Conservation (phyloP, 2,888 invertebrate species). For the Drosophila longiperda region DNA sequence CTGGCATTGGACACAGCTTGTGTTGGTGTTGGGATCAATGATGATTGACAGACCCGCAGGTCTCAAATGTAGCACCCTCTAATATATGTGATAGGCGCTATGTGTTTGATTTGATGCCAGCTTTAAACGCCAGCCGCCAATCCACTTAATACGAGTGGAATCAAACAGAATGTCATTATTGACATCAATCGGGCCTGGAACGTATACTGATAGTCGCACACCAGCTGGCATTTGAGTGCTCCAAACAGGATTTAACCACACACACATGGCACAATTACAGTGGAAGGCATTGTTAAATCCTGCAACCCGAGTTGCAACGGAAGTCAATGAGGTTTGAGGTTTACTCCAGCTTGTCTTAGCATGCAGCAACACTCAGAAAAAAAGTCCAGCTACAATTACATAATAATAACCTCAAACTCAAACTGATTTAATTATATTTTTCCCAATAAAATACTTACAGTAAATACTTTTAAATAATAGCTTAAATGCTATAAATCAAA, state of each 20-base stretch:
- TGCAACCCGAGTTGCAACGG: slow-evolving; percentile 34
- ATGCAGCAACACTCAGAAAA: background rate
- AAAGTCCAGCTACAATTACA: background rate
- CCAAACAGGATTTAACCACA: slow-evolving; percentile 32
- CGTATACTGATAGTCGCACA: slow-evolving; percentile 36
- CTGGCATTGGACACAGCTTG: slow-evolving; percentile 1
- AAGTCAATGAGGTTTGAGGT: slow-evolving; percentile 55
- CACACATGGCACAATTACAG: background rate
- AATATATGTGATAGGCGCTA: slow-evolving; percentile 18
- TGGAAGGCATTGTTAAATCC: slow-evolving; percentile 19
- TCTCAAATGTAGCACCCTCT: slow-evolving; percentile 1
- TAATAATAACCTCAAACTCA: background rate
- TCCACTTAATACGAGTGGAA: slow-evolving; percentile 49
- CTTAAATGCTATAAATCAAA: background rate
- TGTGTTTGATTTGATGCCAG: slow-evolving; percentile 68
- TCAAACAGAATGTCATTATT: slow-evolving; percentile 38
- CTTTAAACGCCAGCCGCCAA: slow-evolving; percentile 50
- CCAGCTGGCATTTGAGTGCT: slow-evolving; percentile 48
- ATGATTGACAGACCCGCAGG: slow-evolving; percentile 36
- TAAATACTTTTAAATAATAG: background rate
- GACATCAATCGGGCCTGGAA: slow-evolving; percentile 33
- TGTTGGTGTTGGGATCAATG: background rate
- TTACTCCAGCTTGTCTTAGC: slow-evolving; percentile 56
- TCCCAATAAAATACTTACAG: background rate
- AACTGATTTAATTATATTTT: background rate